Evolutionary conservation across 2,888 invertebrate genomes (phyloP).

Genomic region (Coenonympha glycerion): DNA sequence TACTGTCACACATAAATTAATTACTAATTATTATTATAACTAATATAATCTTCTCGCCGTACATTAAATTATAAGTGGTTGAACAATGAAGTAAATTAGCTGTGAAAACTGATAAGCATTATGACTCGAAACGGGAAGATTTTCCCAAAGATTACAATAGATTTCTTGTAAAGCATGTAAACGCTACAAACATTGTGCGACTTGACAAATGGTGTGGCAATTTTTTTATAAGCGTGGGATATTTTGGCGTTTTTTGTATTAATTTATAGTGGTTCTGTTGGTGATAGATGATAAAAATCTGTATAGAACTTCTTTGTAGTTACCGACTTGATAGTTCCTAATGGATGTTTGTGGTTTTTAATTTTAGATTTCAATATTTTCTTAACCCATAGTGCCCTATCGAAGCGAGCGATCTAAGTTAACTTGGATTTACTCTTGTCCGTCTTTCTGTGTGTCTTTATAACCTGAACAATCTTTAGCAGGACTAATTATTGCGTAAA

Average conservation of each 20-base stretch:
- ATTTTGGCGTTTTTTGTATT: constrained; percentile 8
- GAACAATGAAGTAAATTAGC: constrained; percentile 13
- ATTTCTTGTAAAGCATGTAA: constrained; percentile 13
- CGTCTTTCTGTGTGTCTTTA: too few species aligned
- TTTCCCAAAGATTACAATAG: constrained; percentile 21
- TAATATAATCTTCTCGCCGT: background rate
- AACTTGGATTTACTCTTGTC: too few species aligned
- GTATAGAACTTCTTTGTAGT: background rate
- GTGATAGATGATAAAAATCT: background rate
- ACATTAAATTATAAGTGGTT: background rate
- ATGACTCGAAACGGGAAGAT: constrained; percentile 14
- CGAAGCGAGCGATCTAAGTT: too few species aligned
- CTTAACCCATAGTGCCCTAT: too few species aligned
- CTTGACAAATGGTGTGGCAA: constrained; percentile 12
- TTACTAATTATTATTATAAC: background rate
- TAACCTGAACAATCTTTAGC: too few species aligned
- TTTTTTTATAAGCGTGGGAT: constrained; percentile 12
- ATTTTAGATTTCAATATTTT: too few species aligned
- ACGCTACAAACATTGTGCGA: constrained; percentile 18
- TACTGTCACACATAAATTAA: too few species aligned
- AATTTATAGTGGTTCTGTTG: constrained; percentile 3
- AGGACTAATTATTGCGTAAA: background rate
- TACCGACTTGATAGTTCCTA: constrained; percentile 5
- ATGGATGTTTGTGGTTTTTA: too few species aligned
- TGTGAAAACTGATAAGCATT: constrained; percentile 14